phyloP scores from a whole-genome alignment of 2,797 vertebrate genomes.

The Sciaenops ocellatus region DNA sequence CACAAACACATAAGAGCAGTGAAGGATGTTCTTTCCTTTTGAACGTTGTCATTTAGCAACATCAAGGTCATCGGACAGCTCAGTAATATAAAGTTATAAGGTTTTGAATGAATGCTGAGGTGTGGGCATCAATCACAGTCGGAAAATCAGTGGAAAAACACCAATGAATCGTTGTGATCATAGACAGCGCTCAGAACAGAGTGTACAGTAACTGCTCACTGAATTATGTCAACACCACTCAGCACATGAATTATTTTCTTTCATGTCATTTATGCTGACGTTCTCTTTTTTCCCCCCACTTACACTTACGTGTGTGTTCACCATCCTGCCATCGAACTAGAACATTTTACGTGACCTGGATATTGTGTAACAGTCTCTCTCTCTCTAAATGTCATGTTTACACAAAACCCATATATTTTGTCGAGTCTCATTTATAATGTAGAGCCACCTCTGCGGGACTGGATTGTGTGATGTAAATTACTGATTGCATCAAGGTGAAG shows the following conservation, averaged over 20 bases:
- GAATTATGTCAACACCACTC: slow-evolving; percentile 43
- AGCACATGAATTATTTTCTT: slow-evolving; percentile 36
- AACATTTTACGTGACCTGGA: slow-evolving; percentile 9
- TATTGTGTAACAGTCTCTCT: slow-evolving; percentile 28
- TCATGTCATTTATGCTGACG: slow-evolving; percentile 23
- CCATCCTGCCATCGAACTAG: slow-evolving; percentile 10
- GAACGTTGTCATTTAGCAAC: too few species aligned
- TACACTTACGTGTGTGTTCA: background rate
- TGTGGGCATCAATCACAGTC: background rate
- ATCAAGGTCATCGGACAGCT: too few species aligned
- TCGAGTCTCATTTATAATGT: slow-evolving; percentile 17
- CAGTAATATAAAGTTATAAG: background rate
- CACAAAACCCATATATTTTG: slow-evolving; percentile 9
- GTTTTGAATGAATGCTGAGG: background rate
- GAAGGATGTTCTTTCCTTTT: too few species aligned
- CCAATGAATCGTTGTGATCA: background rate
- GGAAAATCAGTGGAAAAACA: background rate
- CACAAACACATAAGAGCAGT: too few species aligned
- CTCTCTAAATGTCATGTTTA: slow-evolving; percentile 11
- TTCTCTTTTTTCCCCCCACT: slow-evolving; percentile 21
- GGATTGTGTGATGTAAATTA: slow-evolving; percentile 29
- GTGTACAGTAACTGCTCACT: slow-evolving; percentile 31
- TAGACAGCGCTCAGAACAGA: slow-evolving; percentile 9
- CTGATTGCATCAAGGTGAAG: slow-evolving; percentile 18
- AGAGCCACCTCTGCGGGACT: background rate